Conservation (phyloP, 1,140 invertebrate genomes). For the Lasioglossum albipes region DNA sequence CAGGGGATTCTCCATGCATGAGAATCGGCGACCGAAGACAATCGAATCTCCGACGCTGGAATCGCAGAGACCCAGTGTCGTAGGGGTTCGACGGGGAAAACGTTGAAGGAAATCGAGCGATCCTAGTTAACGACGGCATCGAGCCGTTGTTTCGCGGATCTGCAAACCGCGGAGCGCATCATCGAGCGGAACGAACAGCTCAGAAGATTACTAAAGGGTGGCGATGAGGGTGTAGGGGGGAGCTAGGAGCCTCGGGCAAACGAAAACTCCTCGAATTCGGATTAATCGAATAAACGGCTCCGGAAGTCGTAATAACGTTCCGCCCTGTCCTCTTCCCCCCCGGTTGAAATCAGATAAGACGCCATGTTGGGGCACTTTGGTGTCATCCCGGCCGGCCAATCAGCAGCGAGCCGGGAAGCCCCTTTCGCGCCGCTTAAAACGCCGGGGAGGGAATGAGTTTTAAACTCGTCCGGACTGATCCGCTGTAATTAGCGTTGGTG, state of each 20-base stretch:
- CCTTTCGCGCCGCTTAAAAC: slow-evolving; percentile 70
- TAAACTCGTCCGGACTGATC: slow-evolving; percentile 76
- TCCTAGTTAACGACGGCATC: no score
- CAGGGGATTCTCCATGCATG: no score
- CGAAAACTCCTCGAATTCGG: slow-evolving; percentile 39
- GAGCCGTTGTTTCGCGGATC: neutral
- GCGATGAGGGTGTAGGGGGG: no score
- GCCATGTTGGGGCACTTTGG: slow-evolving; percentile 79
- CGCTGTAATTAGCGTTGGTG: slow-evolving; percentile 78
- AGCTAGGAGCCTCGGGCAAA: no score
- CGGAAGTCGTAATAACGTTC: slow-evolving; percentile 59
- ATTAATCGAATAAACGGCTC: slow-evolving; percentile 46
- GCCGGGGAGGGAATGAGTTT: slow-evolving; percentile 74
- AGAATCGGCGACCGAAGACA: no score
- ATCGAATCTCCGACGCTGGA: no score
- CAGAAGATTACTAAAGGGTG: slow-evolving; percentile 20
- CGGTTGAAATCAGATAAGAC: slow-evolving; percentile 78
- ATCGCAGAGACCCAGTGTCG: no score
- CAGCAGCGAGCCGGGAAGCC: slow-evolving; percentile 68
- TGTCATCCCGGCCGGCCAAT: slow-evolving; percentile 76
- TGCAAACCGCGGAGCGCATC: neutral
- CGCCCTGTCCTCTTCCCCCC: slow-evolving; percentile 26
- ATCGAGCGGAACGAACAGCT: slow-evolving; percentile 15
- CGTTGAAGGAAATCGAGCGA: no score
- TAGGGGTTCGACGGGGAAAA: no score